Percentiles rank a stretch among this genome's conserved stretches.
Evolutionary conservation across 2,113 vertebrate species (phyloP).

Genomic region (Cacatua alba): DNA sequence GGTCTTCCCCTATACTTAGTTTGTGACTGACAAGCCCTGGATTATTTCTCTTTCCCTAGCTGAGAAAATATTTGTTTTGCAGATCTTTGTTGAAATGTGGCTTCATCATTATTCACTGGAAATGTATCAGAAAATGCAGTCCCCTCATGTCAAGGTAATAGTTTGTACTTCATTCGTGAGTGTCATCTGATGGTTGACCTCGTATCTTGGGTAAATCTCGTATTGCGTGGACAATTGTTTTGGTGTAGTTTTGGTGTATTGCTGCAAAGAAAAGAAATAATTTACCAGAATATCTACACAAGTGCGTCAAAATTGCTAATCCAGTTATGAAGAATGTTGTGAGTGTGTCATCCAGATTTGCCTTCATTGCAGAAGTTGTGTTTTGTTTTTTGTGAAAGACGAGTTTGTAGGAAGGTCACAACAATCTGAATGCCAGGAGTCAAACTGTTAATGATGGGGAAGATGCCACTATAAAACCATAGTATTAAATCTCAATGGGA

Average conservation of each 20-base stretch:
- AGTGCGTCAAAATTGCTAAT: background rate
- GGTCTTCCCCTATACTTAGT: background rate
- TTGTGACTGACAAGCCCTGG: background rate
- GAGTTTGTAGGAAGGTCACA: constrained; percentile 43
- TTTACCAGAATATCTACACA: background rate
- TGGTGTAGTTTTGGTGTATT: background rate
- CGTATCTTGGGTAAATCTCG: background rate
- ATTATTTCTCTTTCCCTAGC: background rate
- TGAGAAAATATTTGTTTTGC: constrained; percentile 24
- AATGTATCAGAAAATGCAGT: constrained; percentile 97
- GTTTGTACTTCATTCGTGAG: background rate
- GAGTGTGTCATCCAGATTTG: constrained; percentile 24
- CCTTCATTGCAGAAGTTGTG: constrained; percentile 5
- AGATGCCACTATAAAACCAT: background rate
- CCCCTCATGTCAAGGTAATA: constrained; percentile 95
- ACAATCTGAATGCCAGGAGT: background rate
- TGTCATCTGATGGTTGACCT: background rate
- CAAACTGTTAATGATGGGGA: background rate
- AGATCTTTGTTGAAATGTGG: constrained; percentile 99
- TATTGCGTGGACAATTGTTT: background rate
- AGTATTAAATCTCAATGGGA: background rate
- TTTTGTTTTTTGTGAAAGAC: background rate
- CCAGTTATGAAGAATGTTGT: background rate
- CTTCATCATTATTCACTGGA: constrained; percentile 97
- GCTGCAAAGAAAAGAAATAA: background rate